A percentile compares a stretch with the other conserved stretches of the same genome.
Evolutionary conservation across 2,113 vertebrate genomes (phyloP).

Genomic region (Piprites chloris): DNA sequence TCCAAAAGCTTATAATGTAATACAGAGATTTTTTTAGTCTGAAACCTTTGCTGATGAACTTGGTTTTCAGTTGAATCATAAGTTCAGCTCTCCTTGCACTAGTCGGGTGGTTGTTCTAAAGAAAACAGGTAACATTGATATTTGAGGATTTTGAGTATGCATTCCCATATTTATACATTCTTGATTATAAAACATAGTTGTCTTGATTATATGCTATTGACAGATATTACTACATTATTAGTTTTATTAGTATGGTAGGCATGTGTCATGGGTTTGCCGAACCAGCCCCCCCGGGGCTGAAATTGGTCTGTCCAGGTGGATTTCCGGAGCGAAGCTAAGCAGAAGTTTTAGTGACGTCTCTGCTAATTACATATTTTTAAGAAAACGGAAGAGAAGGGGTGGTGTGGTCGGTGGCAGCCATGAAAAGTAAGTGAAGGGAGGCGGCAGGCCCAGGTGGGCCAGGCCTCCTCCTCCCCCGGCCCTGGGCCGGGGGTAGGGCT

Average conservation of each 20-base stretch:
- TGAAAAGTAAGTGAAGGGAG: too few relatives aligned
- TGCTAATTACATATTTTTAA: too few relatives aligned
- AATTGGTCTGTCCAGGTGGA: too few relatives aligned
- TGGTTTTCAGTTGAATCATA: background rate
- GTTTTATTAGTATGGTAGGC: background rate
- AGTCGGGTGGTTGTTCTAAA: background rate
- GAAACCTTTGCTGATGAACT: background rate
- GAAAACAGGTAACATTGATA: background rate
- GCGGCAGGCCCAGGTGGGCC: too few relatives aligned
- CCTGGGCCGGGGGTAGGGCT: too few relatives aligned
- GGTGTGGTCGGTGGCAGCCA: too few relatives aligned
- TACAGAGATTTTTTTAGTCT: background rate
- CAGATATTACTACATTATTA: background rate
- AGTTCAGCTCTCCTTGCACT: background rate
- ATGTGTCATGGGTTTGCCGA: too few relatives aligned
- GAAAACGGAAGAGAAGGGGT: too few relatives aligned
- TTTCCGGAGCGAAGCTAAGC: too few relatives aligned
- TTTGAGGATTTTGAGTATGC: background rate
- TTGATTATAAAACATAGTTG: background rate
- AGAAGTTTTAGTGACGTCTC: too few relatives aligned
- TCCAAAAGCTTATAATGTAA: background rate
- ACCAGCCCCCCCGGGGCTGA: too few relatives aligned
- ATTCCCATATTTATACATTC: background rate
- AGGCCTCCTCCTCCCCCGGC: too few relatives aligned
- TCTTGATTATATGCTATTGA: background rate